Evolutionary conservation across 1,140 invertebrate species (phyloP).

Genomic region (Semibalanus balanoides): DNA sequence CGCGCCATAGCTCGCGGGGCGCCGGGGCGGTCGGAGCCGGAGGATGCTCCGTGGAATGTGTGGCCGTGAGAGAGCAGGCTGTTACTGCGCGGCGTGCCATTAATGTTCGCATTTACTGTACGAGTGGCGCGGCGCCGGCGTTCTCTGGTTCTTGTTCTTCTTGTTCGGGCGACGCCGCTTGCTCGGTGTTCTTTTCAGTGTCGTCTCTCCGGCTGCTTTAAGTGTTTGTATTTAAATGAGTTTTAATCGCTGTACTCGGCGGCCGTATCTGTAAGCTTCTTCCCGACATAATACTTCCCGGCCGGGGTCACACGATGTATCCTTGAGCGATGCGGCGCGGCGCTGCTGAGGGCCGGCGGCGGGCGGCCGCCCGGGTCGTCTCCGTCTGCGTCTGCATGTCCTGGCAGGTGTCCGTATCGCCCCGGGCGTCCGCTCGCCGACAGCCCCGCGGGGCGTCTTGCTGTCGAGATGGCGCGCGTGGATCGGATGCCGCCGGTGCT

Average conservation of each 20-base stretch:
- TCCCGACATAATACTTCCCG: not conserved
- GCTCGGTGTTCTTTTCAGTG: not conserved
- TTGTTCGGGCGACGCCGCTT: not conserved
- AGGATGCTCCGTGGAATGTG: too few species aligned
- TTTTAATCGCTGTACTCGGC: not conserved
- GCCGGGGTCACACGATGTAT: too few species aligned
- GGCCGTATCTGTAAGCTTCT: not conserved
- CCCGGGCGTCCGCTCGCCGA: too few species aligned
- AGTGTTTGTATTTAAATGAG: not conserved
- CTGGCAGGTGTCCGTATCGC: too few species aligned
- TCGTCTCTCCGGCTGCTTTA: not conserved
- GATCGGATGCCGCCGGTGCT: too few species aligned
- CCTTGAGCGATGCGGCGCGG: too few species aligned
- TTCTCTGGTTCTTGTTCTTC: not conserved
- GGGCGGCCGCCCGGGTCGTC: not conserved
- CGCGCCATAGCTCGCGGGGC: too few species aligned
- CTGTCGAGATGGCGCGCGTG: too few species aligned
- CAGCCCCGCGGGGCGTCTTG: too few species aligned
- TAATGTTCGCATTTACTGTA: not conserved
- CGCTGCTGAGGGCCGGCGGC: too few species aligned
- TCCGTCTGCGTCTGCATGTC: not conserved
- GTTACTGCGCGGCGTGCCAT: not conserved
- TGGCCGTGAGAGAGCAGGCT: not conserved
- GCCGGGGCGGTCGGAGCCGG: not conserved
- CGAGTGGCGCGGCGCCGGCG: not conserved